Evolutionary conservation across 37 sponge, comb jelly and placozoan genomes (phyloP).

Genomic region (Crambe crambe): DNA sequence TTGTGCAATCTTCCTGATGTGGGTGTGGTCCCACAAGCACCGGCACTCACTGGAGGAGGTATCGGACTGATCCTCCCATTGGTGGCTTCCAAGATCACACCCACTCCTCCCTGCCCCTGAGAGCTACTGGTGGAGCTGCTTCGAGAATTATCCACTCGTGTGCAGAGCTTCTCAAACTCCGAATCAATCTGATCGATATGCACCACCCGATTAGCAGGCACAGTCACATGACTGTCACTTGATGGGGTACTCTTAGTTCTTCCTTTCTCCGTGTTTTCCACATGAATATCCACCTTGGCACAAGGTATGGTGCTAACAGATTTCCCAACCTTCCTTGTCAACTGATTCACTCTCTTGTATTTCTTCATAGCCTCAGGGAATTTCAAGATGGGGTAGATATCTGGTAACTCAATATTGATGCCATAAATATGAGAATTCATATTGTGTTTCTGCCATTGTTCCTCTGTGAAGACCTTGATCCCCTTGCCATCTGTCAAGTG

Average conservation of each 20-base stretch:
- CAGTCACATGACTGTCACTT: not conserved
- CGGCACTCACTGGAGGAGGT: not conserved
- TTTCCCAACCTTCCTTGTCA: not conserved
- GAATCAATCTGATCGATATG: slow-evolving; percentile 28
- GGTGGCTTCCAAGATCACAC: not conserved
- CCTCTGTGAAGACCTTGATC: slow-evolving; percentile 31
- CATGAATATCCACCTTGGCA: not conserved
- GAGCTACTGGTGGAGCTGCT: not conserved
- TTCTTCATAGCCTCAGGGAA: slow-evolving; percentile 26
- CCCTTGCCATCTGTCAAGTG: not conserved
- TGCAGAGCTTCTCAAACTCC: slow-evolving; percentile 25
- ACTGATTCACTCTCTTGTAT: not conserved
- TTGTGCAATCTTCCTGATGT: not conserved
- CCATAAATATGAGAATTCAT: slow-evolving; percentile 25
- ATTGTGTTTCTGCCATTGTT: slow-evolving; percentile 20
- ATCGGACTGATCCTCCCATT: not conserved
- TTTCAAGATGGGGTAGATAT: slow-evolving; percentile 58
- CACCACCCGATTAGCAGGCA: slow-evolving; percentile 22
- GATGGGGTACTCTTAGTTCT: too few species aligned
- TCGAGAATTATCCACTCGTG: not conserved
- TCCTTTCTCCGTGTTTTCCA: not conserved
- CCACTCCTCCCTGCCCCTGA: not conserved
- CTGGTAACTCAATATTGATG: slow-evolving; percentile 38
- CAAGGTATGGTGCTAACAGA: not conserved
- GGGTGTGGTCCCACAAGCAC: too few species aligned